phyloP scores from a whole-genome alignment of 2,888 invertebrate species.

The Psylliodes chrysocephalus region DNA sequence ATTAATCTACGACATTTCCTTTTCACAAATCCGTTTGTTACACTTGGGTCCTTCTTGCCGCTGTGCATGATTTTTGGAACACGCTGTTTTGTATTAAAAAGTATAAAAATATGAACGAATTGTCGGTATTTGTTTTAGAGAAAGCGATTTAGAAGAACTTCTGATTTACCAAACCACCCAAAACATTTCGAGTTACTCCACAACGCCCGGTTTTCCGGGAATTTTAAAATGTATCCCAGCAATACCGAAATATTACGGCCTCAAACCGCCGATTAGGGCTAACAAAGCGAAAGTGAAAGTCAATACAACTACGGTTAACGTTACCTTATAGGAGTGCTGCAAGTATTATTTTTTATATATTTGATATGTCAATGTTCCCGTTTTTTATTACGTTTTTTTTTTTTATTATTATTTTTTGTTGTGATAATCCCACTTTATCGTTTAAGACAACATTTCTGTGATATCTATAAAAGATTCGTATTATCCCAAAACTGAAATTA shows the following conservation, averaged over 20 bases:
- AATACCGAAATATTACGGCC: slow-evolving; percentile 47
- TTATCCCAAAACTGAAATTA: slow-evolving; percentile 24
- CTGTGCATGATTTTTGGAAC: too few species aligned
- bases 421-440: slow-evolving; percentile 28
- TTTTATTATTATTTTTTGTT: slow-evolving; percentile 25
- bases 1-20: too few species aligned
- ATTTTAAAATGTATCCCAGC: slow-evolving; percentile 61
- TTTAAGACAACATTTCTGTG: slow-evolving; percentile 42
- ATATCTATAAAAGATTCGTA: slow-evolving; percentile 34
- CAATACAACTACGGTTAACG: neutral
- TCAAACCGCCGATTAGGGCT: slow-evolving; percentile 47
- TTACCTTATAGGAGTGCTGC: slow-evolving; percentile 9
- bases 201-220: slow-evolving; percentile 55
- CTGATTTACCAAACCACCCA: slow-evolving; percentile 66
- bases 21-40: too few species aligned
- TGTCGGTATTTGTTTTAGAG: slow-evolving; percentile 64
- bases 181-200: slow-evolving; percentile 50
- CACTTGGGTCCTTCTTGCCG: too few species aligned
- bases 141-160: slow-evolving; percentile 79
- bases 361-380: neutral
- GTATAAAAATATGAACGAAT: too few species aligned
- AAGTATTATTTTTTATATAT: too few species aligned
- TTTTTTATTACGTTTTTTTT: slow-evolving; percentile 1
- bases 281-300: slow-evolving; percentile 40
- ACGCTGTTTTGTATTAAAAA: too few species aligned